These are phyloP conservation scores for Crematogaster levior DNA, from an alignment of 2,888 invertebrate species.

Conservation along the genomic window DNA sequence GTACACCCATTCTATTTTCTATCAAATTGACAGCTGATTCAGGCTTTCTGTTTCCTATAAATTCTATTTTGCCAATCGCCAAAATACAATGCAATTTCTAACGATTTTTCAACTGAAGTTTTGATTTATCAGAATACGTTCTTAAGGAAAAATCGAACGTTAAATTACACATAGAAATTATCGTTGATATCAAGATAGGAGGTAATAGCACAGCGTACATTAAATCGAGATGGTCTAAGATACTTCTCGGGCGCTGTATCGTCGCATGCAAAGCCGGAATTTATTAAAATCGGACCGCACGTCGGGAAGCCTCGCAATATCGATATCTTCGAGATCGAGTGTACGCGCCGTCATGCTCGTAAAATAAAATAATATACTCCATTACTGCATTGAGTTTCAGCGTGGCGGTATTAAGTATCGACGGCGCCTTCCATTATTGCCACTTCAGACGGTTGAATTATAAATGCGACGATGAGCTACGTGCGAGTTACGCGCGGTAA, in stretches of 20 bases:
- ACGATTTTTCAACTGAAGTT: background rate
- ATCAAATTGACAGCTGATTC: conserved; percentile 41
- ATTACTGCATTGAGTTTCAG: conserved; percentile 58
- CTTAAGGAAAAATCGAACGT: background rate
- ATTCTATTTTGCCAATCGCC: background rate
- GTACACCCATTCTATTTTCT: conserved; percentile 37
- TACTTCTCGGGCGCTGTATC: conserved; percentile 4
- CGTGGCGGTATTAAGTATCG: conserved; percentile 65
- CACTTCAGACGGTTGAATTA: conserved; percentile 69
- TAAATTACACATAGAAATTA: background rate
- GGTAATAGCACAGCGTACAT: background rate
- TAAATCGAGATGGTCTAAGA: background rate
- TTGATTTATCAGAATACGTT: background rate
- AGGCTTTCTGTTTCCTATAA: conserved; percentile 18
- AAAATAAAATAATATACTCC: conserved; percentile 55
- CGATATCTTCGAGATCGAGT: conserved; percentile 45
- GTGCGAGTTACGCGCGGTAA: conserved; percentile 47
- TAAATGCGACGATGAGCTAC: conserved; percentile 70
- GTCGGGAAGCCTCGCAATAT: conserved; percentile 30
- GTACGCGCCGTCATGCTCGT: conserved; percentile 29
- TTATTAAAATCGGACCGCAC: conserved; percentile 48
- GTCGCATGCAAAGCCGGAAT: conserved; percentile 32
- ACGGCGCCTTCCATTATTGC: conserved; percentile 64
- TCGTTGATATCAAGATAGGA: conserved; percentile 6
- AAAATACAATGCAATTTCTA: conserved; percentile 11